Evolutionary conservation across 2,888 invertebrate species (phyloP), one percentile per base, ranked within the genome.

Genomic region (Papilio gigon): DNA sequence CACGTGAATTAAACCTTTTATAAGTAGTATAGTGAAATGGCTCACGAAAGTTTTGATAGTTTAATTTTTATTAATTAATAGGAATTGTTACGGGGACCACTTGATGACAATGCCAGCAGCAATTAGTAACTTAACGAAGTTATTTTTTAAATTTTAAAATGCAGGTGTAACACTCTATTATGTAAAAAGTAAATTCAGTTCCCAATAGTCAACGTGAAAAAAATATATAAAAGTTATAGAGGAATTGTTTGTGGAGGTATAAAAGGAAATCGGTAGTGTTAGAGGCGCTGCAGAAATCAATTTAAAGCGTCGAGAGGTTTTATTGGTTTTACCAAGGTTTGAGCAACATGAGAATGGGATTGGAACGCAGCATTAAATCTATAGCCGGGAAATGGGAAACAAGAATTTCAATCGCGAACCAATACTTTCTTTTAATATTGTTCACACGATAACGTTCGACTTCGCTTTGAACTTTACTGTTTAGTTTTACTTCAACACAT

Each of bases 321-420:
- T 78, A 76, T 81, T 82, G 83, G 82, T 83, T 84, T 84, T 84
- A 80, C 79, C 78, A 74, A 74, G 73, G 78, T 80, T 83, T 81
- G 77, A 75, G 80, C 77, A 81, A 83, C 78, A 78, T 68, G 79
- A 80, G 77, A 79, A 77, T 59, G 58, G 64, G 64, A 64, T 68
- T 37, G 68, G 68, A 68, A 68, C 44, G 58, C 27, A 44, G 50
- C 59, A 58, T 63, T 58, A 68, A 68, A 64, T 59, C 35, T 40
- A 37, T 9, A 20, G 62, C 37, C 35, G 35, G 62, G 42, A 67
- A 67, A 62, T 14, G 22, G 6, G 25, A 62, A 27, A 62, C 62
- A 56, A 62, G 44, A 56, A 56, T 56, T 30, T 30, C 53, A 53
- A 30, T 53, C 27, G 25, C 53, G n/a, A 53, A 27, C 53, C 27